A percentile compares a stretch with the other conserved stretches of the same genome.
Evolutionary conservation across 1,140 invertebrate species (phyloP).

Genomic region (Ceratina australensis): DNA sequence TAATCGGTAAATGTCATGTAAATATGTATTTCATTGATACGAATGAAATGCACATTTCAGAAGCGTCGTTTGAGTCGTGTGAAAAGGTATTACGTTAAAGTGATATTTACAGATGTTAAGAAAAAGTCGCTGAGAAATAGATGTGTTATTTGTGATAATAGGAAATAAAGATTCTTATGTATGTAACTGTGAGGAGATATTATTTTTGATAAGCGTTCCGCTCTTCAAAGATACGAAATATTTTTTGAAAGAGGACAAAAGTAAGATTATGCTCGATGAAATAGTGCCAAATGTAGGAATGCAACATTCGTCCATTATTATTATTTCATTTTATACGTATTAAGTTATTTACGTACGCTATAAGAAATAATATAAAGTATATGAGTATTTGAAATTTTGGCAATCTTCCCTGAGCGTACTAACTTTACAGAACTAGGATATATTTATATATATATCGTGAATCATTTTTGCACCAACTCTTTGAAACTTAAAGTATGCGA

Average conservation of each 20-base stretch:
- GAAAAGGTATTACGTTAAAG: background rate
- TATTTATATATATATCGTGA: background rate
- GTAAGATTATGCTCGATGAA: background rate
- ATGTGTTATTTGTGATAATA: slow-evolving; percentile 1
- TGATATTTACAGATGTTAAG: slow-evolving; percentile 34
- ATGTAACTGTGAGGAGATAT: slow-evolving; percentile 5
- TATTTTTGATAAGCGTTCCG: slow-evolving; percentile 11
- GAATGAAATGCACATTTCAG: slow-evolving; percentile 29
- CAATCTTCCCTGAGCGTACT: slow-evolving; percentile 54
- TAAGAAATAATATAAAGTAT: slow-evolving; percentile 2
- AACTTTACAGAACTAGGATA: slow-evolving; percentile 32
- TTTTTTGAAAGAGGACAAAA: background rate
- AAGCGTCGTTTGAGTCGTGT: background rate
- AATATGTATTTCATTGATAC: slow-evolving; percentile 16
- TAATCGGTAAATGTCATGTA: slow-evolving; percentile 18
- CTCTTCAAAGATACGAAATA: background rate
- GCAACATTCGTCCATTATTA: background rate
- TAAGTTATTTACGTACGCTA: slow-evolving; percentile 10
- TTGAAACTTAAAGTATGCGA: slow-evolving; percentile 43
- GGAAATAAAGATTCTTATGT: slow-evolving; percentile 13
- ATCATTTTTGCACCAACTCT: slow-evolving; percentile 42
- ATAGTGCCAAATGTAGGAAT: background rate
- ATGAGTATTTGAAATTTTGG: slow-evolving; percentile 43
- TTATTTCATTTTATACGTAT: slow-evolving; percentile 14
- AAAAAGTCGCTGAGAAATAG: background rate